These are phyloP conservation scores for Nesometra sesokonis DNA, from an alignment of 35 echinoderm and acorn worm species.

Conservation along the genomic window DNA sequence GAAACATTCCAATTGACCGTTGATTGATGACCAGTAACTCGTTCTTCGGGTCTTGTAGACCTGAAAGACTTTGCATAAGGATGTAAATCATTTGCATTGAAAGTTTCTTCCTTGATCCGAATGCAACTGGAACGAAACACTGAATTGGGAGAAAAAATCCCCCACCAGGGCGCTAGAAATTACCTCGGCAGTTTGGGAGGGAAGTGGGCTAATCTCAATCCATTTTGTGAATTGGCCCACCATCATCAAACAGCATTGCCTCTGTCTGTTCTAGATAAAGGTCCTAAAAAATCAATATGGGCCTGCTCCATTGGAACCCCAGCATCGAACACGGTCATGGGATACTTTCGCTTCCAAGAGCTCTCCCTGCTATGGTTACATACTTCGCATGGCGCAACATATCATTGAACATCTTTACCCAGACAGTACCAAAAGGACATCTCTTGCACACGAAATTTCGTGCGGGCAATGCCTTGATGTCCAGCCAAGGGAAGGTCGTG, in stretches of 20 bases:
- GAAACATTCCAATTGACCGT: not conserved
- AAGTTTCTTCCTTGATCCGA: not conserved
- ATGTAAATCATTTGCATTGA: not conserved
- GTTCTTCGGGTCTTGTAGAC: not conserved
- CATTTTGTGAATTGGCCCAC: constrained; percentile 48
- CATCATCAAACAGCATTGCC: constrained; percentile 36
- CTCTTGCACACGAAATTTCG: not conserved
- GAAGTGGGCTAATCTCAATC: constrained; percentile 14
- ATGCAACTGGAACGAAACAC: not conserved
- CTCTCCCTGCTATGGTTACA: constrained; percentile 20
- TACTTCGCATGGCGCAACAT: constrained; percentile 6
- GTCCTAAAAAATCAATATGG: constrained; percentile 14
- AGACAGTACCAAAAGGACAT: constrained; percentile 26
- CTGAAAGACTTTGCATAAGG: not conserved
- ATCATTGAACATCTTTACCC: not conserved
- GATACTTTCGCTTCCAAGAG: not conserved
- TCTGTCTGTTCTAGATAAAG: not conserved
- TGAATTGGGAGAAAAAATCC: not conserved
- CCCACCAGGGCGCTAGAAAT: constrained; percentile 1
- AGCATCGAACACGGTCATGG: not conserved
- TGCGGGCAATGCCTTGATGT: not conserved
- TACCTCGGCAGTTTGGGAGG: constrained; percentile 10
- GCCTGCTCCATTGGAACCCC: not conserved
- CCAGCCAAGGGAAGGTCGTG: not conserved
- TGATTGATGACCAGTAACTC: not conserved